Percentiles rank a stretch among this genome's conserved stretches.
Conservation (phyloP, 2,113 vertebrate species). For the Phodopus roborovskii region DNA sequence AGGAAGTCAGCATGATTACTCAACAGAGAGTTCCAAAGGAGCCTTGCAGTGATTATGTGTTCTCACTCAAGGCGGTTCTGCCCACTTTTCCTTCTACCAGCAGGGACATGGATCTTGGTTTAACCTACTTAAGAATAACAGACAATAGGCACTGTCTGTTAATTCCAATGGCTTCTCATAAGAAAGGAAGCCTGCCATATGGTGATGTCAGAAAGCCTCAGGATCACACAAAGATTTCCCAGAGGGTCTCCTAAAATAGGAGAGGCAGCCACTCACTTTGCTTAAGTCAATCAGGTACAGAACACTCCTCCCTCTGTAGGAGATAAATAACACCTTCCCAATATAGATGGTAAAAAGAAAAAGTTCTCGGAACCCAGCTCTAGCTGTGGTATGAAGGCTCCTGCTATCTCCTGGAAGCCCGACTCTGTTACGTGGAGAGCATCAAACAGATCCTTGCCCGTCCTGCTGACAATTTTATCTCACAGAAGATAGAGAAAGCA, state of each 20-base stretch:
- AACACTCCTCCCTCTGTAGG: neutral
- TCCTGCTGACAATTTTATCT: conserved; percentile 38
- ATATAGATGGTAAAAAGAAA: neutral
- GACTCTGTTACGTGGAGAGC: neutral
- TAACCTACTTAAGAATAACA: conserved; percentile 69
- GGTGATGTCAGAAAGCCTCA: conserved; percentile 48
- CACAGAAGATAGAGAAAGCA: conserved; percentile 57
- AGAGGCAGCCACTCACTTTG: neutral
- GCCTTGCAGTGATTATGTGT: neutral
- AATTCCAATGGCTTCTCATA: conserved; percentile 60
- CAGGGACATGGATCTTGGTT: neutral
- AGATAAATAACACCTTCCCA: conserved; percentile 46
- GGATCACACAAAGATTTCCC: conserved; percentile 52
- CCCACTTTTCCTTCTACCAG: neutral
- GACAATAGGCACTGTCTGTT: conserved; percentile 13
- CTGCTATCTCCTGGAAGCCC: conserved; percentile 15
- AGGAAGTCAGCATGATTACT: neutral
- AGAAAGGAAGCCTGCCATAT: conserved; percentile 23
- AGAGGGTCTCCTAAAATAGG: conserved; percentile 66
- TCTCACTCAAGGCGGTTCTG: neutral
- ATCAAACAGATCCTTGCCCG: conserved; percentile 18
- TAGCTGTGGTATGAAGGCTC: neutral
- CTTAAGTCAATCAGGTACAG: conserved; percentile 23
- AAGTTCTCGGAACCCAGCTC: neutral
- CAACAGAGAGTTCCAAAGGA: conserved; percentile 10